Percentiles rank a stretch among this genome's conserved stretches.
Evolutionary conservation across 2,113 vertebrate species (phyloP).

Genomic region (Aix galericulata): DNA sequence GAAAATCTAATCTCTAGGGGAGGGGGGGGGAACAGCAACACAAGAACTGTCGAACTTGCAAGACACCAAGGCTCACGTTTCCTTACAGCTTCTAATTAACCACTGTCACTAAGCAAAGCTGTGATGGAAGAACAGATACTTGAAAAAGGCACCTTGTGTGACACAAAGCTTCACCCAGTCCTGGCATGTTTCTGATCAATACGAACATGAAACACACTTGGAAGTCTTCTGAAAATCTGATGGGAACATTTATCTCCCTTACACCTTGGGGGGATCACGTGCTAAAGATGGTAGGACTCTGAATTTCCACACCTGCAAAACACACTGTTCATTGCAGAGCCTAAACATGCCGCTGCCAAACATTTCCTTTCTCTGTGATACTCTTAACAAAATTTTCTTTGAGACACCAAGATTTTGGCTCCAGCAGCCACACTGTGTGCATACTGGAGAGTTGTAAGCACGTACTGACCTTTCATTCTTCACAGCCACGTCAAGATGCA

Average conservation of each 20-base stretch:
- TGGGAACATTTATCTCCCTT: not conserved
- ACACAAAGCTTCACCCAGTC: not conserved
- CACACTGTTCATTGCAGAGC: rapidly evolving
- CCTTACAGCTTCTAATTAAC: not conserved
- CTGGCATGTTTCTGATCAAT: not conserved
- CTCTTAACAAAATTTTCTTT: not conserved
- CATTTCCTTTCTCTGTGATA: not conserved
- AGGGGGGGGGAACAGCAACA: not conserved
- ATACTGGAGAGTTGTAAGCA: not conserved
- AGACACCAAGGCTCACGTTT: not conserved
- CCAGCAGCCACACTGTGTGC: not conserved
- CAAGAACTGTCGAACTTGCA: not conserved
- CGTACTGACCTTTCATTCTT: not conserved
- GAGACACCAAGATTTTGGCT: not conserved
- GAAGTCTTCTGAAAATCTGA: not conserved
- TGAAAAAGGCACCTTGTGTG: not conserved
- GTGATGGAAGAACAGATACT: rapidly evolving
- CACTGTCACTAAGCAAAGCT: not conserved
- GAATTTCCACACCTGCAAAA: not conserved
- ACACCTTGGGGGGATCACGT: too few species aligned
- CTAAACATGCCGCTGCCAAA: rapidly evolving
- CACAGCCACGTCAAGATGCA: not conserved
- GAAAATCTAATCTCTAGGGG: not conserved
- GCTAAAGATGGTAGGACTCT: not conserved
- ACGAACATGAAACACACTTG: not conserved